phyloP scores from a whole-genome alignment of 2,888 invertebrate species.

The Brenthis ino region DNA sequence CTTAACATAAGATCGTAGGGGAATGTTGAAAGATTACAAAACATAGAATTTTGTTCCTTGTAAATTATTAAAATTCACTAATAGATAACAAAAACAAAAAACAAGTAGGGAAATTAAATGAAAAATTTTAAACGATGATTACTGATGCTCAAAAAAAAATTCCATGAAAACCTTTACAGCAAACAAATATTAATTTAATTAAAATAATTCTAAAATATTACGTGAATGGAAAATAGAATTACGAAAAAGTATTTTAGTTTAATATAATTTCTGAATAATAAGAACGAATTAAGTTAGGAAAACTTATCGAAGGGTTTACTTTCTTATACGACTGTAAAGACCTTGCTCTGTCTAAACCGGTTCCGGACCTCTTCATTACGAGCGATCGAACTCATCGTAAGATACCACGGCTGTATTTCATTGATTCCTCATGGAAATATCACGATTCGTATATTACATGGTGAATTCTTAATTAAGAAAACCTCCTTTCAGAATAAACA shows the following conservation, averaged over 20 bases:
- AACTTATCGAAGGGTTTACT: slow-evolving; percentile 34
- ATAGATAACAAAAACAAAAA: no score
- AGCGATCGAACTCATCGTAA: slow-evolving; percentile 40
- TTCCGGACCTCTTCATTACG: slow-evolving; percentile 64
- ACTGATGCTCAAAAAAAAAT: no score
- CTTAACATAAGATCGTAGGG: no score
- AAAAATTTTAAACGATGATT: no score
- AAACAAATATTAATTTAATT: no score
- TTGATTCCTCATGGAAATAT: slow-evolving; percentile 39
- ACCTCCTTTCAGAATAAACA: slow-evolving; percentile 19
- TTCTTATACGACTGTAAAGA: slow-evolving; percentile 37
- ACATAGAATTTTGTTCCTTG: no score
- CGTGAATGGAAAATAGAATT: not conserved
- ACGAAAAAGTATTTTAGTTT: not conserved
- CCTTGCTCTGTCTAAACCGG: slow-evolving; percentile 54
- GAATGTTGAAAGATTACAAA: no score
- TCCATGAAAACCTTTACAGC: no score
- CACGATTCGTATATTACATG: slow-evolving; percentile 37
- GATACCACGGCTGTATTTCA: slow-evolving; percentile 43
- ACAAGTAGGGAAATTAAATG: no score
- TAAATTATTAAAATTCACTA: no score
- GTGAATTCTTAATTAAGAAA: slow-evolving; percentile 31
- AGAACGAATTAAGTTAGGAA: slow-evolving; percentile 14
- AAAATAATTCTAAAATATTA: not conserved
- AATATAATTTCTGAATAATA: not conserved